These are phyloP conservation scores for Synergus gifuensis DNA, from an alignment of 2,888 invertebrate species.

Conservation along the genomic window DNA sequence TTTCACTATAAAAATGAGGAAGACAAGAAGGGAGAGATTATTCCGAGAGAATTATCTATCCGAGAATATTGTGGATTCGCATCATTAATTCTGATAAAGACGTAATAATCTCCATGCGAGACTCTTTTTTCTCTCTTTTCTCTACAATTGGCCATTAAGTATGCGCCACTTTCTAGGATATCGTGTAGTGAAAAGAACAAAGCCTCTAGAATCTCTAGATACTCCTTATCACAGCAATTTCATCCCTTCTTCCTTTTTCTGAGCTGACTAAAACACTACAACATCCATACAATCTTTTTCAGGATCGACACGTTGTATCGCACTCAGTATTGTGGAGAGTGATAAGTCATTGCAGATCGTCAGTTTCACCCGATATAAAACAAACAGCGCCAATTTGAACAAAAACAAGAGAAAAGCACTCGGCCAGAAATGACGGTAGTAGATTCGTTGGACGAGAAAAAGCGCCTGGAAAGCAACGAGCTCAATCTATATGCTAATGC, in stretches of 20 bases:
- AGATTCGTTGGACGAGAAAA: conserved; percentile 24
- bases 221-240: conserved; percentile 23
- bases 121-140: background rate
- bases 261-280: background rate
- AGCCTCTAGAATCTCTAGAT: background rate
- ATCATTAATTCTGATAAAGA: conserved; percentile 13
- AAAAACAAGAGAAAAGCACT: conserved; percentile 21
- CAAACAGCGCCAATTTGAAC: conserved; percentile 22
- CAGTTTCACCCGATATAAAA: conserved; percentile 31
- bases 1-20: background rate
- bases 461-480: conserved; percentile 49
- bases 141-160: background rate
- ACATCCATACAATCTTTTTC: conserved; percentile 2
- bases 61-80: background rate
- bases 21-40: background rate
- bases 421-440: conserved; percentile 21
- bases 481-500: conserved; percentile 69
- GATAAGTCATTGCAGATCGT: conserved; percentile 37
- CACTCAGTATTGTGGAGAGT: conserved; percentile 6
- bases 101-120: background rate
- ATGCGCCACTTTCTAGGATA: conserved; percentile 7
- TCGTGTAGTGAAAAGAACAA: conserved; percentile 9
- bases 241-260: background rate
- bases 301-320: conserved; percentile 17
- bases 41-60: background rate